phyloP scores from a whole-genome alignment of 1,140 invertebrate genomes.

The Manduca sexta region DNA sequence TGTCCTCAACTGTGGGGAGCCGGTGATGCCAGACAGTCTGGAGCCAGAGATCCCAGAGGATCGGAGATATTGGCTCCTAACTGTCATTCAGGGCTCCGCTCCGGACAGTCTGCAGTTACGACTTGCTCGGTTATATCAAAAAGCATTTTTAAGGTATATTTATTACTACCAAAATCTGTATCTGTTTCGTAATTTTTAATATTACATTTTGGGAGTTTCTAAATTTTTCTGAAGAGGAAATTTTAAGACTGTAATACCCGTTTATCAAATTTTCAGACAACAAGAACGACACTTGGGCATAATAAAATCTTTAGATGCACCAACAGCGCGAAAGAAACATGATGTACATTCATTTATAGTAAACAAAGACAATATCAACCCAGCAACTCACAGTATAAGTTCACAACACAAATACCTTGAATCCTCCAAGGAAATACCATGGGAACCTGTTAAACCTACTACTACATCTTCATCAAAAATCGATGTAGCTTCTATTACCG shows the following conservation, averaged over 20 bases:
- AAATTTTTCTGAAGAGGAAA: too few species aligned
- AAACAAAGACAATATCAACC: conserved; percentile 46
- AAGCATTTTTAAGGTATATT: conserved; percentile 75
- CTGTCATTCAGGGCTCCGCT: conserved; percentile 77
- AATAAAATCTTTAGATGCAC: conserved; percentile 61
- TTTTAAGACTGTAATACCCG: too few species aligned
- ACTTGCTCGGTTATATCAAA: conserved; percentile 77
- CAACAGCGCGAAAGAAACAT: conserved; percentile 57
- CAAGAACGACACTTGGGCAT: conserved; percentile 82
- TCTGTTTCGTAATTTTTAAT: too few species aligned
- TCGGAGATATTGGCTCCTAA: conserved; percentile 85
- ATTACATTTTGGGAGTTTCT: too few species aligned
- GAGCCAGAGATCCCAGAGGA: conserved; percentile 69
- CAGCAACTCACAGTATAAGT: conserved; percentile 27
- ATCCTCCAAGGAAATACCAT: conserved; percentile 28
- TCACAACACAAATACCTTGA: conserved; percentile 38
- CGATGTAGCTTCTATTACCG: too few species aligned
- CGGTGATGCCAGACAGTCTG: conserved; percentile 44
- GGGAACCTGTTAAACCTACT: background rate
- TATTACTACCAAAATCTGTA: too few species aligned
- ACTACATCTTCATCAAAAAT: too few species aligned
- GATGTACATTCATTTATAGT: conserved; percentile 63
- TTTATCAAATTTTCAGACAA: conserved; percentile 75
- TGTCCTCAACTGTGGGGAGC: conserved; percentile 52
- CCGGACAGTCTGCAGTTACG: conserved; percentile 74